phyloP scores from a whole-genome alignment of 2,797 vertebrate genomes.

The Sebastes variabilis region DNA sequence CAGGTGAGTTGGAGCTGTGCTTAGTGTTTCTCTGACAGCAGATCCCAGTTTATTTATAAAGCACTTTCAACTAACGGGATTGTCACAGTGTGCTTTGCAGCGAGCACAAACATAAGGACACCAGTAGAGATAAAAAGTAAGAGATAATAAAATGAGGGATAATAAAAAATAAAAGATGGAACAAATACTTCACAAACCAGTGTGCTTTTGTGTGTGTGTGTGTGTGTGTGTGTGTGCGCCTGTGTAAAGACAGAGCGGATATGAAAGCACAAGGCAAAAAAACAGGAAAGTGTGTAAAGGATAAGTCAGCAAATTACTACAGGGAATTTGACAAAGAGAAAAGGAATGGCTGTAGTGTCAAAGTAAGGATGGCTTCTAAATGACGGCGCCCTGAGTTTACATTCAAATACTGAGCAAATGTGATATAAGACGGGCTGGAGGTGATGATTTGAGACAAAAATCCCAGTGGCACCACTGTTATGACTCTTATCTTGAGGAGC shows the following conservation, averaged over 20 bases:
- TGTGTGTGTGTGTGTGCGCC: not conserved
- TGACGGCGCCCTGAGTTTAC: not conserved
- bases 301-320: constrained; percentile 18
- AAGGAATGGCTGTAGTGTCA: constrained; percentile 22
- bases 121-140: constrained; percentile 43
- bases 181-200: constrained; percentile 32
- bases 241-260: not conserved
- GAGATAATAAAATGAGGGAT: constrained; percentile 46
- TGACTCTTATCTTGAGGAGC: constrained; percentile 65
- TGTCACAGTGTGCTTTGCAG: constrained; percentile 43
- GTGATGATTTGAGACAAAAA: constrained; percentile 39
- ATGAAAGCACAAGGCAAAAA: constrained; percentile 15
- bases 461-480: constrained; percentile 34
- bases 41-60: constrained; percentile 58
- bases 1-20: constrained; percentile 69
- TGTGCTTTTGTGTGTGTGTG: constrained; percentile 3
- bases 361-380: constrained; percentile 1
- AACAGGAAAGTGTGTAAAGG: constrained; percentile 14
- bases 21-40: constrained; percentile 30
- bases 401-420: constrained; percentile 25
- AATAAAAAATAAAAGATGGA: constrained; percentile 41
- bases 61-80: constrained; percentile 55
- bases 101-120: constrained; percentile 47
- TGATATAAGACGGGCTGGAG: constrained; percentile 2
- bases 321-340: constrained; percentile 6